phyloP scores from a whole-genome alignment of 2,113 vertebrate genomes.

The Setophaga petechia region DNA sequence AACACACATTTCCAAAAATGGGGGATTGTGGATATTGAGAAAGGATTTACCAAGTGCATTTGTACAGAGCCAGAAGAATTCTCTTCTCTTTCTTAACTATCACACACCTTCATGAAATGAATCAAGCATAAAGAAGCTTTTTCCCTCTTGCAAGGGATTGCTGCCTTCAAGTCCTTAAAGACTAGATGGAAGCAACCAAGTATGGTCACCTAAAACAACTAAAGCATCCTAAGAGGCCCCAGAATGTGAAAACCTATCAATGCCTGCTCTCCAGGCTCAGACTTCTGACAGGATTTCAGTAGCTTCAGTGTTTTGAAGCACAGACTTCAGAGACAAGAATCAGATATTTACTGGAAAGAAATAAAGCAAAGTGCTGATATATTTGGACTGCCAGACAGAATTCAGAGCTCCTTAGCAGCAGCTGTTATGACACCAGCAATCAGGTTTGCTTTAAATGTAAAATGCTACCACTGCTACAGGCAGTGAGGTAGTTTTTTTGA shows the following conservation, averaged over 20 bases:
- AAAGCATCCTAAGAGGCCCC: not conserved
- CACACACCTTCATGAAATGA: not conserved
- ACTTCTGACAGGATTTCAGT: not conserved
- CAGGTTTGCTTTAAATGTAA: not conserved
- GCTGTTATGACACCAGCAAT: not conserved
- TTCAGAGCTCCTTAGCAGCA: not conserved
- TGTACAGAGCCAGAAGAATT: not conserved
- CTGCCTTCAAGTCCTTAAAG: not conserved
- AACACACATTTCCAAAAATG: not conserved
- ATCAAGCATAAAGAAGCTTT: not conserved
- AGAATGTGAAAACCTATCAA: not conserved
- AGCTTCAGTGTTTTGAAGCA: not conserved
- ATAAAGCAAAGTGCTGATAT: not conserved
- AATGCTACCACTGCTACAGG: not conserved
- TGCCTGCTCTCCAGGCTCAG: not conserved
- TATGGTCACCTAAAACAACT: not conserved
- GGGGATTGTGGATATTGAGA: fast-evolving
- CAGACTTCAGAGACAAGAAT: not conserved
- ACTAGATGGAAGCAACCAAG: not conserved
- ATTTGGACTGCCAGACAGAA: not conserved
- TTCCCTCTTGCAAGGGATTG: not conserved
- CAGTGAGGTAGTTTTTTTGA: not conserved
- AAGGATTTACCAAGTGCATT: not conserved
- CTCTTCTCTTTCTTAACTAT: not conserved
- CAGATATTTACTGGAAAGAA: not conserved